Conservation (phyloP, 2,113 vertebrate genomes). For the Solea senegalensis region DNA sequence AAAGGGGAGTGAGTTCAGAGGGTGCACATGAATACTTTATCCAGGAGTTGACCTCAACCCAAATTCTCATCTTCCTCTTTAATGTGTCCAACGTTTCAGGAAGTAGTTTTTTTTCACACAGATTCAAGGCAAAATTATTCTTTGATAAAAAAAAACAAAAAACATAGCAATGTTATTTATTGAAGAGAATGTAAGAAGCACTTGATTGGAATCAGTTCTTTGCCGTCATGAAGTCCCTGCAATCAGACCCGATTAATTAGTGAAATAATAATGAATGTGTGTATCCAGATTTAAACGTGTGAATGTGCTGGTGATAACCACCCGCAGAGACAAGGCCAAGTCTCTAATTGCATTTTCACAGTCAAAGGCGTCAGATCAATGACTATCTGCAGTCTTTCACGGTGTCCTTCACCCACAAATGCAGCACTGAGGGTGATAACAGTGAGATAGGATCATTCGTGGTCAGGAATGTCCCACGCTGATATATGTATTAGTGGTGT, state of each 20-base stretch:
- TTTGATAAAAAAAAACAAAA: not conserved
- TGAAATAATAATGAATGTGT: conserved; percentile 41
- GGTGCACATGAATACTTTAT: not conserved
- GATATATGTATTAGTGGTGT: conserved; percentile 52
- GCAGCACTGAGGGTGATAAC: conserved; percentile 52
- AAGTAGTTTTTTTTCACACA: too few species aligned
- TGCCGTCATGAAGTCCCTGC: conserved; percentile 29
- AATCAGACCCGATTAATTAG: conserved; percentile 50
- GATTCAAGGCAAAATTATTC: not conserved
- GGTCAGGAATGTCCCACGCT: conserved; percentile 52
- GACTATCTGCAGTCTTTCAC: conserved; percentile 51
- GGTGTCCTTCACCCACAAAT: conserved; percentile 58
- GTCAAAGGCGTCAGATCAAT: conserved; percentile 69
- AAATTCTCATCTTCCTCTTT: not conserved
- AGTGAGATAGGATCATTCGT: conserved; percentile 50
- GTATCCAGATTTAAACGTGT: conserved; percentile 46
- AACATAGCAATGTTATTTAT: not conserved
- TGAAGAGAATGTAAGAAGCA: conserved; percentile 14
- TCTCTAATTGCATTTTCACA: conserved; percentile 71
- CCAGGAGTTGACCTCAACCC: conserved; percentile 16
- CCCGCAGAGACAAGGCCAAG: conserved; percentile 43
- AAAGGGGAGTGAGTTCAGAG: conserved; percentile 12
- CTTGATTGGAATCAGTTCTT: not conserved
- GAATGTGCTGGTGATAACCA: conserved; percentile 59
- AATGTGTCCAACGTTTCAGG: not conserved